Evolutionary conservation across 2,888 invertebrate species (phyloP), one percentile per base, ranked within the genome.

Genomic region (Lasiommata megera): DNA sequence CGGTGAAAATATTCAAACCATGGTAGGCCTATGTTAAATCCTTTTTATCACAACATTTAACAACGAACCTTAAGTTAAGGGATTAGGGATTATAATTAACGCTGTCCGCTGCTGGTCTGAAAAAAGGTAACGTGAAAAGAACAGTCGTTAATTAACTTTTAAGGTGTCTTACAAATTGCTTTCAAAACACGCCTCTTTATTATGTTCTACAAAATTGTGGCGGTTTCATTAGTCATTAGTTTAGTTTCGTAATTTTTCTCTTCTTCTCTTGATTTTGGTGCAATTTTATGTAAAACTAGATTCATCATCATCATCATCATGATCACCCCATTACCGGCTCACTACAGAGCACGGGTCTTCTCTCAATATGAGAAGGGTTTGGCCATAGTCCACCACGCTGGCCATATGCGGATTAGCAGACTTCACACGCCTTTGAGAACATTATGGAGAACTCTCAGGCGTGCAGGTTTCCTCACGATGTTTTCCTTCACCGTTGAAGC

Each of bases 91-190:
- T 5, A 14, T 44, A 43, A n/a, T 36, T 23, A 23, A 34, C 11
- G 11, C 14, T 16, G 17, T 38, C 12, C 12, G n/a, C 1, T 41
- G 6, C 3, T 23, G 11, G 41, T 5, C 9, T 41, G 37, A 37
- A 37, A 41, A 18, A 41, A 41, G 41, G 18, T 12, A 18, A 41
- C 41, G 62, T 47, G 48, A 41, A 44, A 54, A 37, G 47, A 11
- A 17, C 17, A 5, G 41, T 41, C 17, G 41, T 23, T 41, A 23
- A 41, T 23, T 41, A 23, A 23, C n/a, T 41, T 41, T 40, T 23
- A 11, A 41, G 41, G n/a, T 41, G 41, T 41, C 18, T 41, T 23
- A 23, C 23, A 37, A 37, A 37, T 14, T 14, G 14, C 14, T 37
- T 37, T 37, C 6, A 14, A 14, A 37, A 37, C 14, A 37, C 14